These are phyloP conservation scores for Neogale vison DNA, from an alignment of 2,113 vertebrate species.

Conservation along the genomic window DNA sequence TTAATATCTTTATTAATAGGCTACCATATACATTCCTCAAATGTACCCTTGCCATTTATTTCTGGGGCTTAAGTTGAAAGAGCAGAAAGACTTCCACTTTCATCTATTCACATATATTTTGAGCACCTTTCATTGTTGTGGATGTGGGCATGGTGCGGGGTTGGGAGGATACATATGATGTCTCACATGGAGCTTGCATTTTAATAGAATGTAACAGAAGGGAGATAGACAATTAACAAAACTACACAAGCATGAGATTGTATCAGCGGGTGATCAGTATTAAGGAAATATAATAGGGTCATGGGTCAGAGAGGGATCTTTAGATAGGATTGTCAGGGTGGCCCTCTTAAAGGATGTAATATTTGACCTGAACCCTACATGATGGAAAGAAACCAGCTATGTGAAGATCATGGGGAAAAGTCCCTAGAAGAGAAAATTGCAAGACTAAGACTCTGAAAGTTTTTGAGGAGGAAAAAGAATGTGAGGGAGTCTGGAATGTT, in stretches of 20 bases:
- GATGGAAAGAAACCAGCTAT: neutral
- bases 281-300: neutral
- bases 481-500: neutral
- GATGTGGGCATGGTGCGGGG: neutral
- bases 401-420: neutral
- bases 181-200: neutral
- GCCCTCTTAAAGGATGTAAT: neutral
- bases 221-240: neutral
- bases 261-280: neutral
- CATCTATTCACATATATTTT: neutral
- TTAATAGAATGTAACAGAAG: neutral
- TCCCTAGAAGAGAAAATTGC: neutral
- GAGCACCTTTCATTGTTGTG: neutral
- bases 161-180: neutral
- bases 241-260: neutral
- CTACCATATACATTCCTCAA: neutral
- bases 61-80: neutral
- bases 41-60: neutral
- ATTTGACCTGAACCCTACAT: neutral
- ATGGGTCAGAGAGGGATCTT: neutral
- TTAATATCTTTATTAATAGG: neutral
- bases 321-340: neutral
- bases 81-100: neutral
- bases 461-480: neutral
- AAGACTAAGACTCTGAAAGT: neutral